phyloP scores from a whole-genome alignment of 2,888 invertebrate genomes.

The Leuctra nigra region DNA sequence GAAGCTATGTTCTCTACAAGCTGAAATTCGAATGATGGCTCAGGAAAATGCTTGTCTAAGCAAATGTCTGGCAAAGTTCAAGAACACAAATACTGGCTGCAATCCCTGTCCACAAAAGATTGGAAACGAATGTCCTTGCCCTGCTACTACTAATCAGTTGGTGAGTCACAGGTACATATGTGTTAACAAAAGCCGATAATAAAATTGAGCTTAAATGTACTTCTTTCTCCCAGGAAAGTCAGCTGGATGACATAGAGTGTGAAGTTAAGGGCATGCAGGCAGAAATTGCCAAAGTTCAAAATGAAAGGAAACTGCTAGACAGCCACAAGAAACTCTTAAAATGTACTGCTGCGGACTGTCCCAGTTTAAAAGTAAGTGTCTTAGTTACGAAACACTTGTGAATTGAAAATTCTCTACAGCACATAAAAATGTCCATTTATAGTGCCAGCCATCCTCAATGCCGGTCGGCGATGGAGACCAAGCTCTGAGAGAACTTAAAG shows the following conservation, averaged over 20 bases:
- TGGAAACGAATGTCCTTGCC: neutral
- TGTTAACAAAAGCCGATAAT: too few species aligned
- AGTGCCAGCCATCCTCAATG: neutral
- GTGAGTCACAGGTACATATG: too few species aligned
- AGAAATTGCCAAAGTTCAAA: constrained; percentile 45
- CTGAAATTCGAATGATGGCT: constrained; percentile 55
- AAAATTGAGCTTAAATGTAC: neutral
- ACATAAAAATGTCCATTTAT: neutral
- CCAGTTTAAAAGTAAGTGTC: neutral
- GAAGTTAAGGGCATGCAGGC: constrained; percentile 52
- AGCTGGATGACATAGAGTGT: constrained; percentile 50
- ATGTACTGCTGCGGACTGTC: constrained; percentile 34
- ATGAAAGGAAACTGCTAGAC: constrained; percentile 46
- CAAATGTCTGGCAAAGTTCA: constrained; percentile 41
- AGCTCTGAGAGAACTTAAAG: constrained; percentile 51
- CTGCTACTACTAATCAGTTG: neutral
- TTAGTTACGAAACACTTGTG: neutral
- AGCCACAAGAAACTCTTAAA: constrained; percentile 40
- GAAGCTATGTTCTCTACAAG: constrained; percentile 54
- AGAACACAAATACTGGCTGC: neutral
- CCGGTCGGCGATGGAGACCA: constrained; percentile 42
- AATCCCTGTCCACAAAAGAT: neutral
- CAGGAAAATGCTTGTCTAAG: constrained; percentile 54
- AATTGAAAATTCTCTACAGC: neutral
- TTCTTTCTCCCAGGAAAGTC: constrained; percentile 46